A percentile compares a stretch with the other conserved stretches of the same genome.
These are phyloP conservation scores for Neogale vison DNA, from an alignment of 2,113 vertebrate genomes.

Conservation along the genomic window DNA sequence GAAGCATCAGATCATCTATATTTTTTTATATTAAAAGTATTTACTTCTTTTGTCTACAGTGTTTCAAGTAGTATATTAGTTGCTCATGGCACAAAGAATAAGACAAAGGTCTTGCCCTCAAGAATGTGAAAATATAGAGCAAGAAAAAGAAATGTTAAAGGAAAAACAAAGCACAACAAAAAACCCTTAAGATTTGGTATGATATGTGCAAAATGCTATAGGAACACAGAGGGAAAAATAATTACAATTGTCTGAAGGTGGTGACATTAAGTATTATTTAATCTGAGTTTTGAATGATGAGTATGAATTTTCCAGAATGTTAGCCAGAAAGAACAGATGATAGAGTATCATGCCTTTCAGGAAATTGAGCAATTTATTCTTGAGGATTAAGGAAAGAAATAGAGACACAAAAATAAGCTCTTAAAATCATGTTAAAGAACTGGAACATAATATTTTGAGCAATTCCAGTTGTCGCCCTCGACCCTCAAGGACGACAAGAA, in stretches of 20 bases:
- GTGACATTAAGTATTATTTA: neutral
- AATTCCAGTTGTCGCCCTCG: too few relatives aligned
- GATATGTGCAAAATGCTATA: neutral
- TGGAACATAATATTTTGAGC: neutral
- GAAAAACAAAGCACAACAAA: neutral
- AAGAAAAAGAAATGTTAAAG: neutral
- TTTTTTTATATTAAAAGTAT: constrained; percentile 21
- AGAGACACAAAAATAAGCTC: neutral
- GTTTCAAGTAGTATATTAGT: constrained; percentile 10
- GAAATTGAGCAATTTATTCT: neutral
- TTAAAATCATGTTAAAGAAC: neutral
- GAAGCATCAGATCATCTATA: constrained; percentile 47
- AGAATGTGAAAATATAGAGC: neutral
- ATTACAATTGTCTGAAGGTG: neutral
- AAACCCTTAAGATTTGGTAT: neutral
- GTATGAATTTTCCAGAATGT: neutral
- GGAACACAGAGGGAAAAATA: neutral
- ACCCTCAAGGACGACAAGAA: too few relatives aligned
- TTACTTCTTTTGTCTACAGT: neutral
- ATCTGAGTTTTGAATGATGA: neutral
- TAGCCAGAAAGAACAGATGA: neutral
- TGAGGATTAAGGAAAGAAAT: neutral
- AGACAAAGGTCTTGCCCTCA: neutral
- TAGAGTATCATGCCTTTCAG: neutral
- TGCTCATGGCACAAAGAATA: neutral